Base-by-base conservation (phyloP, 1,140 invertebrate genomes). In the Hormaphis cornu region DNA sequence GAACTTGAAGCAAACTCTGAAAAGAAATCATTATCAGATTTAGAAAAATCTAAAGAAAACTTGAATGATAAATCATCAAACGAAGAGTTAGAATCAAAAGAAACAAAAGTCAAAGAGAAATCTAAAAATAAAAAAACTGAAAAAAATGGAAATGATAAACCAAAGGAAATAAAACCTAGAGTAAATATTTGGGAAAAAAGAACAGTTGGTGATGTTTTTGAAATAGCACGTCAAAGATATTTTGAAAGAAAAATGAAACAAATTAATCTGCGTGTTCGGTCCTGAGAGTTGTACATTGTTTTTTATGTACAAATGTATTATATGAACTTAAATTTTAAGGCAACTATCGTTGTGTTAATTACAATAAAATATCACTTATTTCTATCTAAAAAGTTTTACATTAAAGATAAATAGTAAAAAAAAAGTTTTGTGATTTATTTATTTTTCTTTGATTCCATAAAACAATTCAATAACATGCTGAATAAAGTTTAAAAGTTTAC, bases 161-260 rank as follows among this genome's bases (percentile, higher is more conserved):
- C 76, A 56, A 73, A 72, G 46, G 71, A 72, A 56, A 8, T 52
- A 70, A 73, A 72, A 72, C 10, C 72, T 40, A 63, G 44, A 76
- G 77, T 71, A 72, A 74, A 54, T 82, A 88, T 92, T 73, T 93
- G 88, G 89, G 84, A 86, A 74, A 95, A 95, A 75, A 82, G 90
- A 75, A 94, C 90, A 56, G 84, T 93, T 16, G 91, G 89, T 1
- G 81, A 84, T 54, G 80, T 86, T n/a, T 90, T 90, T 79, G 86
- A 89, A 70, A 86, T 84, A 58, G 91, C 91, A n/a, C 75, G 89
- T 26, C 81, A 87, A 72, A 83, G 89, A 74, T 95, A 93, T 80
- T 87, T 89, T 74, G 82, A 86, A 74, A 82, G 92, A 72, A 91
- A 91, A 79, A 79, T 83, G 69, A 77, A 76, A 46, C 80, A 83